These are phyloP conservation scores for Ammospiza caudacuta DNA, from an alignment of 2,113 vertebrate genomes.

Conservation along the genomic window DNA sequence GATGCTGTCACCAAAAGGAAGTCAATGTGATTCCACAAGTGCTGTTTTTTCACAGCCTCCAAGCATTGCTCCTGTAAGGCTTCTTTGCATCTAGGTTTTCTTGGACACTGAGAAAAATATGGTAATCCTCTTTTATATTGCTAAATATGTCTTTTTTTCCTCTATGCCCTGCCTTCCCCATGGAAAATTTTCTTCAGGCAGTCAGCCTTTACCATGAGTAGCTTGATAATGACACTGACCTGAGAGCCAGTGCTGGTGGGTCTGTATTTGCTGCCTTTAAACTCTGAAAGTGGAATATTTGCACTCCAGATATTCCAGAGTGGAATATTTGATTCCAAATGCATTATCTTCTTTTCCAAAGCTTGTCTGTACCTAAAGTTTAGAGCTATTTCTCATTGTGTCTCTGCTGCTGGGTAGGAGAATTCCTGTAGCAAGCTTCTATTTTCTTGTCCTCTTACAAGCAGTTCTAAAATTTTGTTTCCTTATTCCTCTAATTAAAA, in stretches of 20 bases:
- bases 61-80: not conserved
- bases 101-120: not conserved
- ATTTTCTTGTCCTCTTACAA: not conserved
- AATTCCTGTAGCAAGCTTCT: not conserved
- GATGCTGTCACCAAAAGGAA: not conserved
- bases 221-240: not conserved
- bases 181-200: not conserved
- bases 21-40: not conserved
- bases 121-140: not conserved
- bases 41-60: not conserved
- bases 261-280: not conserved
- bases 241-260: not conserved
- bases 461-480: not conserved
- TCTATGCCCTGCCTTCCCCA: not conserved
- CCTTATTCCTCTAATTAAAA: not conserved
- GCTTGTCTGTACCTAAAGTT: not conserved
- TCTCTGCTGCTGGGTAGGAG: not conserved
- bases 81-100: not conserved
- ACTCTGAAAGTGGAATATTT: not conserved
- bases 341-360: not conserved
- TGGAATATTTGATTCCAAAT: not conserved
- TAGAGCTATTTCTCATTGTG: not conserved
- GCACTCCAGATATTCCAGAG: not conserved
- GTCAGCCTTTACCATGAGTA: not conserved
- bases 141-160: fast-evolving